These are phyloP conservation scores for Patella pellucida DNA, from an alignment of 2,888 invertebrate species.

Conservation along the genomic window DNA sequence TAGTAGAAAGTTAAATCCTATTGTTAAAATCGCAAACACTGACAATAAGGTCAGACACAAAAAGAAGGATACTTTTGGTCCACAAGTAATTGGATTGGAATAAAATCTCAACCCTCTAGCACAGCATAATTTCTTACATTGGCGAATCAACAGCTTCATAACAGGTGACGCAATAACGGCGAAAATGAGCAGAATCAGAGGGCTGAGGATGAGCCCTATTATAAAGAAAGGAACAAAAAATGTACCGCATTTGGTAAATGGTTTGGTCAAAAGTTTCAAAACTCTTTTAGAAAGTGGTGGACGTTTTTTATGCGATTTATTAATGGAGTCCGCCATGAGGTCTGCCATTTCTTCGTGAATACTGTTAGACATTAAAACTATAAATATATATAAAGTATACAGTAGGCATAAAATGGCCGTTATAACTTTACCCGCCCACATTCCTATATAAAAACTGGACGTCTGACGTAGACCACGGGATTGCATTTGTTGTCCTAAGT, in stretches of 20 bases:
- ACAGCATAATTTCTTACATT: not conserved
- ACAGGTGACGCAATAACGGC: not conserved
- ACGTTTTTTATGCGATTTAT: not conserved
- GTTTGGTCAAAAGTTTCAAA: not conserved
- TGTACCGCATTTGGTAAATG: not conserved
- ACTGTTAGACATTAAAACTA: not conserved
- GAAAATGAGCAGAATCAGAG: not conserved
- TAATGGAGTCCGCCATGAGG: not conserved
- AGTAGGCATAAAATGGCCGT: not conserved
- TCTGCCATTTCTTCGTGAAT: not conserved
- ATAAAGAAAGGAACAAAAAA: not conserved
- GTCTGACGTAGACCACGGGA: not conserved
- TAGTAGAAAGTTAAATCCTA: constrained; percentile 32
- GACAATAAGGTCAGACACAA: constrained; percentile 27
- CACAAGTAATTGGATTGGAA: not conserved
- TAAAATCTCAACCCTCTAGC: not conserved
- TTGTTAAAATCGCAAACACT: constrained; percentile 28
- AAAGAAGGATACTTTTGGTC: constrained; percentile 3
- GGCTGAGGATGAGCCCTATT: not conserved
- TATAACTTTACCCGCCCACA: not conserved
- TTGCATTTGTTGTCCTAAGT: not conserved
- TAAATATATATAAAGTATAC: not conserved
- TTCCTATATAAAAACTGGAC: not conserved
- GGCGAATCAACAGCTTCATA: not conserved
- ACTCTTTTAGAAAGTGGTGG: not conserved